Conservation (phyloP, 2,888 invertebrate genomes). For the Athalia circularis region DNA sequence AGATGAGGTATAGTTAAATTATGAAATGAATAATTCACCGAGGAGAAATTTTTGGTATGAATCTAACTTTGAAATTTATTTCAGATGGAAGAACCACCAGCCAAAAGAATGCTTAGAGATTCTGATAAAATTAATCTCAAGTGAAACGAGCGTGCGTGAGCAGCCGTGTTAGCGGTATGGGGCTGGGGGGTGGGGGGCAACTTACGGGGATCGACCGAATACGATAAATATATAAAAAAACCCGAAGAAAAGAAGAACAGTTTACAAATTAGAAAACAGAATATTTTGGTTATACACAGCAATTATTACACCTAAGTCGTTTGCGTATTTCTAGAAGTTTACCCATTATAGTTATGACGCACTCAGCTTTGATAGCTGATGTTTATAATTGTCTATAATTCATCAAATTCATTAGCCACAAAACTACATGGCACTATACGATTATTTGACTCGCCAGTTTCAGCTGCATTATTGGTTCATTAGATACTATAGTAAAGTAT, state of each 20-base stretch:
- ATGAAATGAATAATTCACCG: not conserved
- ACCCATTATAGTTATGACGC: constrained; percentile 67
- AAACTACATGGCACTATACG: constrained; percentile 7
- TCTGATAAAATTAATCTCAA: constrained; percentile 71
- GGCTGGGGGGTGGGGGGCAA: constrained; percentile 57
- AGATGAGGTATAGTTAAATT: constrained; percentile 72
- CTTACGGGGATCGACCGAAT: constrained; percentile 61
- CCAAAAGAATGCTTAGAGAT: constrained; percentile 71
- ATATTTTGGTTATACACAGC: constrained; percentile 73
- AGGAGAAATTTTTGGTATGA: too few species aligned
- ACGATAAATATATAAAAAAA: constrained; percentile 55
- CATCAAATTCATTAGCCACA: constrained; percentile 12
- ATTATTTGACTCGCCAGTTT: not conserved
- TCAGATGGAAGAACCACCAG: constrained; percentile 72
- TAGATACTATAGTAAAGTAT: not conserved
- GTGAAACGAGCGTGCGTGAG: constrained; percentile 58
- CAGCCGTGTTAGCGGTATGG: constrained; percentile 34
- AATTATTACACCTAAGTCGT: constrained; percentile 71
- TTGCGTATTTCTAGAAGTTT: constrained; percentile 69
- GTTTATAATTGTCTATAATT: constrained; percentile 50
- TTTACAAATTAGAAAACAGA: constrained; percentile 72
- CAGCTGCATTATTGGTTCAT: constrained; percentile 3
- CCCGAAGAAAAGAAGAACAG: constrained; percentile 64
- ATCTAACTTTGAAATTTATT: constrained; percentile 47
- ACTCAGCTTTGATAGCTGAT: constrained; percentile 61